Evolutionary conservation across 1,140 invertebrate genomes (phyloP).

Genomic region (Drosophila leontia): DNA sequence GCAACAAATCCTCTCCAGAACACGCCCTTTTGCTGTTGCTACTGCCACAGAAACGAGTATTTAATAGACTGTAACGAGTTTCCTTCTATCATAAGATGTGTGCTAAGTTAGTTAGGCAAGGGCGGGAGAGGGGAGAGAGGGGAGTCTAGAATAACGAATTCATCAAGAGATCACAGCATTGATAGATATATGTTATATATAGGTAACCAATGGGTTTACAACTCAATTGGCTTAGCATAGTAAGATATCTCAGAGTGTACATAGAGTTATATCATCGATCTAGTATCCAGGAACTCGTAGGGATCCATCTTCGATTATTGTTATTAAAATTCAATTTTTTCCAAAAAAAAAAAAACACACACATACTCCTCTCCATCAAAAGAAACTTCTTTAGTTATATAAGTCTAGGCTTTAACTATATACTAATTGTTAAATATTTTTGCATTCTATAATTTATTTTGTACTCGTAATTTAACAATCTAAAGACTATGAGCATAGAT

Average conservation of each 20-base stretch:
- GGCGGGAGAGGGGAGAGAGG: constrained; percentile 2
- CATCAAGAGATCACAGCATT: constrained; percentile 8
- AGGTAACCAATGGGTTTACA: constrained; percentile 9
- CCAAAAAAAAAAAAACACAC: background rate
- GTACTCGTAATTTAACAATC: constrained; percentile 65
- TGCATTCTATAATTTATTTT: constrained; percentile 79
- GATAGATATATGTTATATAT: constrained; percentile 14
- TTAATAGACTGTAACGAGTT: constrained; percentile 81
- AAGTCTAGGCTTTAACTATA: constrained; percentile 33
- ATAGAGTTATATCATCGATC: constrained; percentile 11
- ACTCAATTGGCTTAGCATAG: constrained; percentile 12
- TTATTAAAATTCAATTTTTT: constrained; percentile 21
- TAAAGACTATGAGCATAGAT: constrained; percentile 76
- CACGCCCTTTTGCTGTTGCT: constrained; percentile 20
- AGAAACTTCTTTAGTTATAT: constrained; percentile 25
- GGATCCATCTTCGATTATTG: constrained; percentile 14
- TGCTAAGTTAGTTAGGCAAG: constrained; percentile 52
- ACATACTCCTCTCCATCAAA: constrained; percentile 3
- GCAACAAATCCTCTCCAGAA: constrained; percentile 16
- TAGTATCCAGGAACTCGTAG: background rate
- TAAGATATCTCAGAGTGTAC: constrained; percentile 37
- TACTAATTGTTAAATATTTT: constrained; percentile 57
- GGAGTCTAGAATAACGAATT: constrained; percentile 65
- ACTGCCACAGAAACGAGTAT: constrained; percentile 64
- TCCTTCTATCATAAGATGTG: constrained; percentile 63